phyloP scores from a whole-genome alignment of 2,113 vertebrate genomes.

The Pseudopipra pipra region DNA sequence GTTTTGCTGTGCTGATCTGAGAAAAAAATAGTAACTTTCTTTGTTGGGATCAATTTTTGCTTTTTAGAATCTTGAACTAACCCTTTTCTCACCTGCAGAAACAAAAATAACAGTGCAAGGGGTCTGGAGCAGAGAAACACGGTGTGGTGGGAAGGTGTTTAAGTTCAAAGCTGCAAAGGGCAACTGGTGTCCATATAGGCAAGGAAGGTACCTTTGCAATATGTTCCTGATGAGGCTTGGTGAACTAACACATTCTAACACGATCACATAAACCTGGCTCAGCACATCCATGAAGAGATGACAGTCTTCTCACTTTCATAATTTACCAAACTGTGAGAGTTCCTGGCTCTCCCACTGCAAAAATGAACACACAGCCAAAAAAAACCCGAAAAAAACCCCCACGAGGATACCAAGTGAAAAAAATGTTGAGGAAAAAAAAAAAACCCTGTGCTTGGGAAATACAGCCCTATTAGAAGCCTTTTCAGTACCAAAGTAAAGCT shows the following conservation, averaged over 20 bases:
- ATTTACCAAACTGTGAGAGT: not conserved
- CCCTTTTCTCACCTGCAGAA: not conserved
- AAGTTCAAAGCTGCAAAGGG: not conserved
- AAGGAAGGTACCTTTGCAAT: not conserved
- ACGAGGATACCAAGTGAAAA: not conserved
- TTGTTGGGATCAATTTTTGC: not conserved
- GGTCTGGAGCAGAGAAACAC: not conserved
- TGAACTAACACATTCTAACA: not conserved
- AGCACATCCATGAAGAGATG: not conserved
- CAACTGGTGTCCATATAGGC: not conserved
- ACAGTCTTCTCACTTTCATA: not conserved
- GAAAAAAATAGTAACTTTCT: not conserved
- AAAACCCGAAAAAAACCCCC: not conserved
- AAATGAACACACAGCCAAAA: not conserved
- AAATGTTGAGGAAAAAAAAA: not conserved
- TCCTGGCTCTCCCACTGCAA: not conserved
- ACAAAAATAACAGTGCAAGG: not conserved
- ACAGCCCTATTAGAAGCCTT: not conserved
- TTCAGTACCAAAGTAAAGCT: not conserved
- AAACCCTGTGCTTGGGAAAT: not conserved
- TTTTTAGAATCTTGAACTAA: not conserved
- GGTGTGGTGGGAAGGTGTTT: not conserved
- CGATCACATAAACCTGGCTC: not conserved
- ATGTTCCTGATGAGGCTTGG: not conserved
- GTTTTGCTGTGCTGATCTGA: constrained; percentile 1